Percentiles rank a stretch among this genome's conserved stretches.
Evolutionary conservation across 2,888 invertebrate species (phyloP).

Genomic region (Ypsolopha scabrella): DNA sequence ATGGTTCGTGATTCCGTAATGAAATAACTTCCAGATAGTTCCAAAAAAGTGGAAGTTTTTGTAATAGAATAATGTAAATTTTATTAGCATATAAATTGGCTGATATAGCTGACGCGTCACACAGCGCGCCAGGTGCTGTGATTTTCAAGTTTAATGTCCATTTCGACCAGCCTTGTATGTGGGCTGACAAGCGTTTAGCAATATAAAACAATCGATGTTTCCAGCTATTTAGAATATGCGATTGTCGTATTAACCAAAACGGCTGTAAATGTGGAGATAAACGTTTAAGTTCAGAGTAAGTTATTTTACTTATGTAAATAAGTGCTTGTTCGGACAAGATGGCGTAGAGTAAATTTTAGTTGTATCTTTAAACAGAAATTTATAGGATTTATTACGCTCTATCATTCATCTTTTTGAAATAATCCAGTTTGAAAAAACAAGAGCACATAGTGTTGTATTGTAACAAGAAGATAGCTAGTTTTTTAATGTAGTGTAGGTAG

Average conservation of each 20-base stretch:
- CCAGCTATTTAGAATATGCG: not conserved
- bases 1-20: too few relatives aligned
- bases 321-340: not conserved
- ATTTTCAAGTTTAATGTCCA: constrained; percentile 26
- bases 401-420: too few relatives aligned
- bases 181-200: constrained; percentile 18
- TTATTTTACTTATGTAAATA: constrained; percentile 3
- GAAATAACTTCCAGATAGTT: too few relatives aligned
- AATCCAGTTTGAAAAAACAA: too few relatives aligned
- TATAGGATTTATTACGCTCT: too few relatives aligned
- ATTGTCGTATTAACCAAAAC: constrained; percentile 1
- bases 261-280: not conserved
- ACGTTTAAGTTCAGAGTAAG: constrained; percentile 1
- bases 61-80: constrained; percentile 28
- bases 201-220: constrained; percentile 6
- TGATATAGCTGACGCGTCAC: constrained; percentile 25
- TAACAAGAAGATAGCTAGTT: too few relatives aligned
- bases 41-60: constrained; percentile 23
- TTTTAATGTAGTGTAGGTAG: too few relatives aligned
- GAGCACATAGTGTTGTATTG: too few relatives aligned
- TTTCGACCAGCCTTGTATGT: constrained; percentile 19
- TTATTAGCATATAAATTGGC: constrained; percentile 23
- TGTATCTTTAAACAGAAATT: too few relatives aligned
- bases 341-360: too few relatives aligned
- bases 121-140: constrained; percentile 28